Evolutionary conservation across 92 coral and sea anemone species (phyloP).

Genomic region (Parazoanthus swiftii): DNA sequence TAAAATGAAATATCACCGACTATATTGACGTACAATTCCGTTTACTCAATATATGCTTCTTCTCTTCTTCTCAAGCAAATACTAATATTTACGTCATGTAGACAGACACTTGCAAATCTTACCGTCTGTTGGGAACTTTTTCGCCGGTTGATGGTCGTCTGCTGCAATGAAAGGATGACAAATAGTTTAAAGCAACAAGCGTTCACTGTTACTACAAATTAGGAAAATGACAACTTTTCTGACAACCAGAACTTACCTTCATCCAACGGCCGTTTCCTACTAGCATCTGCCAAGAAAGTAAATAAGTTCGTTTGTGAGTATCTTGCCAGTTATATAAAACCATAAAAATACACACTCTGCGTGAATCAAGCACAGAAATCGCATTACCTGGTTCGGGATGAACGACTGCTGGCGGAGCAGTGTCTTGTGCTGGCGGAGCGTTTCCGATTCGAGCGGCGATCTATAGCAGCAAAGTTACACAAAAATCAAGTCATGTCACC

Average conservation of each 20-base stretch:
- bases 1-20: too few species aligned
- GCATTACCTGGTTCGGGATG: constrained; percentile 36
- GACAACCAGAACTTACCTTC: constrained; percentile 27
- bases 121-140: constrained; percentile 35
- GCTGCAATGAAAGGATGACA: neutral
- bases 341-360: neutral
- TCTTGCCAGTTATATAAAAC: neutral
- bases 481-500: neutral
- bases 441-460: constrained; percentile 47
- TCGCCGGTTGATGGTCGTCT: constrained; percentile 33
- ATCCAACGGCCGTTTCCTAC: constrained; percentile 1
- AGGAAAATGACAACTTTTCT: neutral
- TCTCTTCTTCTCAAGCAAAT: too few species aligned
- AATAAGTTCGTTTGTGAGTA: neutral
- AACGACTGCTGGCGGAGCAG: neutral
- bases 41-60: too few species aligned
- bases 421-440: constrained; percentile 32
- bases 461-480: neutral
- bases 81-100: too few species aligned
- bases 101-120: neutral
- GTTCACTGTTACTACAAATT: neutral
- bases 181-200: neutral
- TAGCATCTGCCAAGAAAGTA: constrained; percentile 10
- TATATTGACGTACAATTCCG: too few species aligned
- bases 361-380: neutral